Evolutionary conservation across 2,888 invertebrate genomes (phyloP).

Genomic region (Agriopis leucophaearia): DNA sequence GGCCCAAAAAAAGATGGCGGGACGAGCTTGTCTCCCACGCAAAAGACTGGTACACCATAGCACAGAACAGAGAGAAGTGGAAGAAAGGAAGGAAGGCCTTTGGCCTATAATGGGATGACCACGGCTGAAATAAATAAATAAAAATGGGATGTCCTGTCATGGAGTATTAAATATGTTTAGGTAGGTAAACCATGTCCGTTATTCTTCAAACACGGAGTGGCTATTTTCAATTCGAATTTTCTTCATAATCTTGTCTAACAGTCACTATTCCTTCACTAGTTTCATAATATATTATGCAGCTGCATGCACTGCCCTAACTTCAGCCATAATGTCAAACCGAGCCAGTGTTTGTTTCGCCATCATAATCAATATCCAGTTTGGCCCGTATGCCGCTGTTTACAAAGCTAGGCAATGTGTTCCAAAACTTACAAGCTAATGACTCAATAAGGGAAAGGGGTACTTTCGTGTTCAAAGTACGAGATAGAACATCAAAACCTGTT

Average conservation of each 20-base stretch:
- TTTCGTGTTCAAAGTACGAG: not conserved
- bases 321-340: slow-evolving; percentile 30
- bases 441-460: not conserved
- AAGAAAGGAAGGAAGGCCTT: too few relatives aligned
- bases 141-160: too few relatives aligned
- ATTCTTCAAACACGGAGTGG: not conserved
- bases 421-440: not conserved
- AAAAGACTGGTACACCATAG: too few relatives aligned
- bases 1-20: too few relatives aligned
- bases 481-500: not conserved
- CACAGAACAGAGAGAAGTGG: too few relatives aligned
- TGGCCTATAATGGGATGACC: too few relatives aligned
- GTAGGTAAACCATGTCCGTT: too few relatives aligned
- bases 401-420: slow-evolving; percentile 5
- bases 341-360: slow-evolving; percentile 29
- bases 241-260: not conserved
- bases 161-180: too few relatives aligned
- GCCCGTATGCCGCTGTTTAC: slow-evolving; percentile 29
- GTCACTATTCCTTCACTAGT: not conserved
- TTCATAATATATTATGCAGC: slow-evolving; percentile 17
- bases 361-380: slow-evolving; percentile 39
- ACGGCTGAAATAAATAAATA: too few relatives aligned
- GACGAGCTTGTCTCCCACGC: too few relatives aligned
- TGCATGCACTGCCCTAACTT: slow-evolving; percentile 19
- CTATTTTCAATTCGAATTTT: not conserved